A percentile compares a stretch with the other conserved stretches of the same genome.
Evolutionary conservation across 2,888 invertebrate genomes (phyloP).

Genomic region (Penaeus monodon): DNA sequence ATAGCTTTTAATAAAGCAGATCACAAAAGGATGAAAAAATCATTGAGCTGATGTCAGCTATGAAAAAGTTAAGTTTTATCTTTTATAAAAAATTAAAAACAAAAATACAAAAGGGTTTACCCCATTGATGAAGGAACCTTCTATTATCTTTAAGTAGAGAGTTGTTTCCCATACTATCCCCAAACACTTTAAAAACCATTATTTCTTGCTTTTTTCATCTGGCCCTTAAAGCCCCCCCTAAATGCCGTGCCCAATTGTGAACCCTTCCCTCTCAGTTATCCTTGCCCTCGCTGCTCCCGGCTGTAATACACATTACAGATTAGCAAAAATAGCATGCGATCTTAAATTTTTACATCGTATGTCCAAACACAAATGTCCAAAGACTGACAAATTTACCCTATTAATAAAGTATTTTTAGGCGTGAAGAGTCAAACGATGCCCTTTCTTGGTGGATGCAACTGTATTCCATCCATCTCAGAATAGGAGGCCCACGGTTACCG

Average conservation of each 20-base stretch:
- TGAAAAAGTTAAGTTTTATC: no score
- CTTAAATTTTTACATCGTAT: no score
- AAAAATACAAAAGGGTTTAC: background rate
- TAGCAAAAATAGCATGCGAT: background rate
- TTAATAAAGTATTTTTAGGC: slow-evolving; percentile 50
- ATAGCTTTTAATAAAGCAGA: no score
- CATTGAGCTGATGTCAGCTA: background rate
- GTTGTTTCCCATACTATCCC: slow-evolving; percentile 31
- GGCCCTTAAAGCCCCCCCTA: slow-evolving; percentile 59
- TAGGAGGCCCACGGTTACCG: slow-evolving; percentile 36
- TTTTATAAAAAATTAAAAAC: no score
- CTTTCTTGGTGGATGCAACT: slow-evolving; percentile 43
- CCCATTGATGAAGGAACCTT: slow-evolving; percentile 33
- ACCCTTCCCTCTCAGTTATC: slow-evolving; percentile 51
- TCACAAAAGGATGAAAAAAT: background rate
- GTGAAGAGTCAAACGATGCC: slow-evolving; percentile 46
- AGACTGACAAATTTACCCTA: slow-evolving; percentile 38
- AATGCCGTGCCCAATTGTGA: slow-evolving; percentile 57
- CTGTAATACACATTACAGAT: slow-evolving; percentile 10
- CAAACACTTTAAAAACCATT: slow-evolving; percentile 49
- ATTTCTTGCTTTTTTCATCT: slow-evolving; percentile 51
- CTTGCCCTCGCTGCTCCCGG: slow-evolving; percentile 34
- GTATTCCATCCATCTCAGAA: slow-evolving; percentile 52
- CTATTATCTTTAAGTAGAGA: slow-evolving; percentile 41
- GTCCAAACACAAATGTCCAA: background rate